Conservation (phyloP, 2,797 vertebrate species). For the Austrolebias charrua region DNA sequence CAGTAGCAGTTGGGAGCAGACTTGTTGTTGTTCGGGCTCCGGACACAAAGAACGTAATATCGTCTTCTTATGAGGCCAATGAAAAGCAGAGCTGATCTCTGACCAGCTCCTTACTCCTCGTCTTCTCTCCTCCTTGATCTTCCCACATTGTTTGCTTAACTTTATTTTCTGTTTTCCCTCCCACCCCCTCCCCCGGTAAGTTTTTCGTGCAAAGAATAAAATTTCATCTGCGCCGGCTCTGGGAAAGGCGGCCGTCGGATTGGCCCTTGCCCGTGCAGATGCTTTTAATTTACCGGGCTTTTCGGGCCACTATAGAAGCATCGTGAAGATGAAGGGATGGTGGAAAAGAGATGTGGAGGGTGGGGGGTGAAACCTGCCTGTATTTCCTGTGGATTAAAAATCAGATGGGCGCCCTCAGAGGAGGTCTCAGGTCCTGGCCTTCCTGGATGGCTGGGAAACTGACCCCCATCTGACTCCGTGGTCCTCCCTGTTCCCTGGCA, state of each 20-base stretch:
- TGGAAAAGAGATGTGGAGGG: constrained; percentile 24
- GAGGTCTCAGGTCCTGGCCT: constrained; percentile 76
- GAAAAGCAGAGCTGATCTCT: constrained; percentile 56
- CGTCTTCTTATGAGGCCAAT: constrained; percentile 66
- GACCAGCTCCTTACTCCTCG: constrained; percentile 68
- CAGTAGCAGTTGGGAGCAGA: constrained; percentile 25
- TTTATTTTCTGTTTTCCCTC: constrained; percentile 73
- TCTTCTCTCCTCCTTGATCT: constrained; percentile 71
- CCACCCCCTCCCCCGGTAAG: constrained; percentile 54
- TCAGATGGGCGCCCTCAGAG: constrained; percentile 78
- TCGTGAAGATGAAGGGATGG: constrained; percentile 47
- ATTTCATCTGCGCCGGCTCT: constrained; percentile 74
- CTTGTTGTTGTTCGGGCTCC: constrained; percentile 41
- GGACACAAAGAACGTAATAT: constrained; percentile 64
- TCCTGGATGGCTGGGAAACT: constrained; percentile 80
- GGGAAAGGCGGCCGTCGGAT: constrained; percentile 71
- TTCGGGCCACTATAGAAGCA: constrained; percentile 63
- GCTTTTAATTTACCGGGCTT: constrained; percentile 81
- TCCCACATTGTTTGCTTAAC: constrained; percentile 77
- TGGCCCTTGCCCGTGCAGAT: constrained; percentile 75
- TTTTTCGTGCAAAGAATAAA: constrained; percentile 78
- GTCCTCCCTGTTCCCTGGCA: constrained; percentile 51
- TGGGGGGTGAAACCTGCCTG: constrained; percentile 67
- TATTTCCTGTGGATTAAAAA: constrained; percentile 83
- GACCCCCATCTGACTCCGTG: constrained; percentile 77